These are phyloP conservation scores for Monochamus alternatus DNA, from an alignment of 2,888 invertebrate species.

Conservation along the genomic window DNA sequence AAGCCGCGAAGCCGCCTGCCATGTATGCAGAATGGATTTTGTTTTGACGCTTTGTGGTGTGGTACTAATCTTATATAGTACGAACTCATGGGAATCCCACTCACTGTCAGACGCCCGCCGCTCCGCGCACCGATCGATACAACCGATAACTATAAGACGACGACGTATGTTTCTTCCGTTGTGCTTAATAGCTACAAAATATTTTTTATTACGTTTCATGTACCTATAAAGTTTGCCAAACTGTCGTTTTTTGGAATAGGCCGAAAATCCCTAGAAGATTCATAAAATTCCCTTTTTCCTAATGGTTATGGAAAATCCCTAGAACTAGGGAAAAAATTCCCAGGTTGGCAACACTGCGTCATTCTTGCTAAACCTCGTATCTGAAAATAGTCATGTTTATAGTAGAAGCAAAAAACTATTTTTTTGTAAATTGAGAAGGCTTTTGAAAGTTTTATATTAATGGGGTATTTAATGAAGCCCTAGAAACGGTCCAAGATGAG, in stretches of 20 bases:
- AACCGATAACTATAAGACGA: background rate
- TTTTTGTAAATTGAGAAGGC: conserved; percentile 3
- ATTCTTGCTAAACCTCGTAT: conserved; percentile 12
- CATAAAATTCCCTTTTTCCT: conserved; percentile 15
- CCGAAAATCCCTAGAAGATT: background rate
- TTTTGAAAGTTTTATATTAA: conserved; percentile 9
- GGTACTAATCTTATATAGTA: no score
- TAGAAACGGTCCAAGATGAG: conserved; percentile 2
- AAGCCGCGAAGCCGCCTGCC: no score
- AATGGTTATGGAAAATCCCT: background rate
- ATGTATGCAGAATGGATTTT: no score
- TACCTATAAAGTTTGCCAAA: background rate
- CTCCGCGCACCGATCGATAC: background rate
- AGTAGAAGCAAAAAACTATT: conserved; percentile 7
- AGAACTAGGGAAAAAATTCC: conserved; percentile 32
- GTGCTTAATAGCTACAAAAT: no score
- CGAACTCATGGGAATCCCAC: background rate
- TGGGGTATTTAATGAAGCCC: conserved; percentile 14
- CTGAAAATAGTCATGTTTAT: conserved; percentile 3
- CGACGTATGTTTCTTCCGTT: no score
- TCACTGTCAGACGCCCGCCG: background rate
- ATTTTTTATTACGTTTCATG: background rate
- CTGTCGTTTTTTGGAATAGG: background rate
- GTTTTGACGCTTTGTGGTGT: no score
- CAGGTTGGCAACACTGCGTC: conserved; percentile 29